Percentiles rank a stretch among this genome's conserved stretches.
Conservation (phyloP, 1,140 invertebrate genomes). For the Drosophila trapezifrons region DNA sequence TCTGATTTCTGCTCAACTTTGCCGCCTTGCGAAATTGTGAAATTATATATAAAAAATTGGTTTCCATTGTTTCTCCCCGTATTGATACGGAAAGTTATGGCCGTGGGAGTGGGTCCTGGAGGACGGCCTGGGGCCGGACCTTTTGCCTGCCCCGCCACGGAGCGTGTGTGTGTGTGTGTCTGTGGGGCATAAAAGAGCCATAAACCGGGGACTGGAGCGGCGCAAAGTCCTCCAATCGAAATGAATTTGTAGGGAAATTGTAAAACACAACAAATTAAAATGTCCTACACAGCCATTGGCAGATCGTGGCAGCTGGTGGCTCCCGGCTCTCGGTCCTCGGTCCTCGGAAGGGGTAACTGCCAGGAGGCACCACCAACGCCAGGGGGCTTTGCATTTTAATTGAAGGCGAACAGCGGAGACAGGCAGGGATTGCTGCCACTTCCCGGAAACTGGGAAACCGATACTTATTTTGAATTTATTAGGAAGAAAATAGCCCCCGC, state of each 20-base stretch:
- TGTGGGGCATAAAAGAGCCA: constrained; percentile 26
- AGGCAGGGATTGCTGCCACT: constrained; percentile 1
- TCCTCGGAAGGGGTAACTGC: not conserved
- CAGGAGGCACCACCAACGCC: not conserved
- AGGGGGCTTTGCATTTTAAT: constrained; percentile 33
- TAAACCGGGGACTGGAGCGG: constrained; percentile 7
- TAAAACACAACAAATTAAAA: constrained; percentile 68
- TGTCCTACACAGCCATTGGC: constrained; percentile 30
- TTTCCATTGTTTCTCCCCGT: constrained; percentile 61
- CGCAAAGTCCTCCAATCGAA: constrained; percentile 14
- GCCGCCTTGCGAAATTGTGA: constrained; percentile 43
- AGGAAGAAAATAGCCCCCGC: not conserved
- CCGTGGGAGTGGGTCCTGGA: too few relatives aligned
- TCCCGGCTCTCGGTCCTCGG: too few relatives aligned
- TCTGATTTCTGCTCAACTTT: constrained; percentile 8
- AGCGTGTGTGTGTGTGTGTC: not conserved
- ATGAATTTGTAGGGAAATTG: constrained; percentile 54
- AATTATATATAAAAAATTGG: constrained; percentile 68
- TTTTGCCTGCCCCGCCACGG: constrained; percentile 15
- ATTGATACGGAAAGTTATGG: constrained; percentile 47
- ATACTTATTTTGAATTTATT: constrained; percentile 1
- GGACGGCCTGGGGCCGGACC: constrained; percentile 8
- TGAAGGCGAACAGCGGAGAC: constrained; percentile 9
- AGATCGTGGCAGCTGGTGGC: constrained; percentile 2
- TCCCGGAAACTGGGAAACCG: not conserved